Evolutionary conservation across 2,888 invertebrate species (phyloP).

Genomic region (Plutella xylostella): DNA sequence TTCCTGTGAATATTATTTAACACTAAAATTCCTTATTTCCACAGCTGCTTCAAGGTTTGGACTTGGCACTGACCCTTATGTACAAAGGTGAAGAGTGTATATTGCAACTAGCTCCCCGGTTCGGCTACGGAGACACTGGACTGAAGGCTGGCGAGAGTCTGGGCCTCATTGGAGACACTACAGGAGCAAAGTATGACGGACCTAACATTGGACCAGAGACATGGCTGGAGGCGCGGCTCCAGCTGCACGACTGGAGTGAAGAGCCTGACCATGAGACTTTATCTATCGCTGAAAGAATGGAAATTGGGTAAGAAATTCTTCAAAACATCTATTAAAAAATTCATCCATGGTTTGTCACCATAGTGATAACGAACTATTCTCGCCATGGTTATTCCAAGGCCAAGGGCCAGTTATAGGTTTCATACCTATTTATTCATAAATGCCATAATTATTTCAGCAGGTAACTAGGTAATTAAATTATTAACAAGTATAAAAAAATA

Average conservation of each 20-base stretch:
- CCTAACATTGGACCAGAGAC: conserved; percentile 75
- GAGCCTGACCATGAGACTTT: conserved; percentile 78
- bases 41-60: conserved; percentile 81
- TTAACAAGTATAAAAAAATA: no score
- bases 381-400: neutral
- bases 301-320: conserved; percentile 82
- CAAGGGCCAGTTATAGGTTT: no score
- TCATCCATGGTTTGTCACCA: no score
- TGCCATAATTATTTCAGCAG: no score
- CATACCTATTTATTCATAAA: no score
- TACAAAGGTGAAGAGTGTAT: conserved; percentile 82
- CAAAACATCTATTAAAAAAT: no score
- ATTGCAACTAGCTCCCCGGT: conserved; percentile 79
- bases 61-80: conserved; percentile 89
- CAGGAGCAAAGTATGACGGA: conserved; percentile 41
- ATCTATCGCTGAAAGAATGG: conserved; percentile 74
- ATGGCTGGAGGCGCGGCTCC: conserved; percentile 76
- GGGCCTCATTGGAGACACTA: conserved; percentile 43
- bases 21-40: conserved; percentile 15
- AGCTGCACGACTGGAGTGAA: conserved; percentile 74
- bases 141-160: conserved; percentile 60
- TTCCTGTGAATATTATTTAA: no score
- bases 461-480: no score
- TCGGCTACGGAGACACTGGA: conserved; percentile 86
- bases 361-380: no score